A percentile compares a stretch with the other conserved stretches of the same genome.
Conservation (phyloP, 2,797 vertebrate genomes). For the Valencia hispanica region DNA sequence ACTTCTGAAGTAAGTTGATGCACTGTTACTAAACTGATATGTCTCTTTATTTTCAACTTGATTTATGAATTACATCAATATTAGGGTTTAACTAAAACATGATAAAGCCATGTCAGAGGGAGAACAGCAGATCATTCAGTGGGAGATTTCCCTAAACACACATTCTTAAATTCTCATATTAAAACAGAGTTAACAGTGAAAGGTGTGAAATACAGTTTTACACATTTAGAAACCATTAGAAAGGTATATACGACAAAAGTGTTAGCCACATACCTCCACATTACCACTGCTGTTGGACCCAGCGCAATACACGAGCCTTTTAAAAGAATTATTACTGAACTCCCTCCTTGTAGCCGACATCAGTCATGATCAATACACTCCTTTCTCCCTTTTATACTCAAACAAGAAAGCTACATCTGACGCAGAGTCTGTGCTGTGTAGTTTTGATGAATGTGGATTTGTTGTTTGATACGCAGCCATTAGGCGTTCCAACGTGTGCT, state of each 20-base stretch:
- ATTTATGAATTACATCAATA: neutral
- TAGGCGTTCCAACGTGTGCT: constrained; percentile 41
- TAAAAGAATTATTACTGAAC: constrained; percentile 29
- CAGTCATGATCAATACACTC: constrained; percentile 49
- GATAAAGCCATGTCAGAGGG: neutral
- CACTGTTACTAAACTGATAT: neutral
- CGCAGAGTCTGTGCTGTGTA: constrained; percentile 27
- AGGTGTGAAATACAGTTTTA: neutral
- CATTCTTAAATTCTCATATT: neutral
- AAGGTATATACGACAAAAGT: neutral
- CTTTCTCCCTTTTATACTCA: constrained; percentile 50
- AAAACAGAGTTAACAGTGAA: neutral
- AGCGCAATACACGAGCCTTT: neutral
- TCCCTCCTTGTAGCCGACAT: constrained; percentile 29
- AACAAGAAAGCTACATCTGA: constrained; percentile 54
- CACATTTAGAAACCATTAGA: neutral
- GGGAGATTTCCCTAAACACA: neutral
- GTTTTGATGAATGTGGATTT: constrained; percentile 48
- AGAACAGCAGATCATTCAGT: neutral
- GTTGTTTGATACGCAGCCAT: constrained; percentile 63
- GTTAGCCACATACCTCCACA: neutral
- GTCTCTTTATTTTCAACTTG: neutral
- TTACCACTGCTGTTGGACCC: constrained; percentile 4
- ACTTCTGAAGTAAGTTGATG: no score
- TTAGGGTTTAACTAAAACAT: neutral